Percentiles rank a stretch among this genome's conserved stretches.
phyloP scores from a whole-genome alignment of 1,140 invertebrate species.

The Halotydeus destructor region DNA sequence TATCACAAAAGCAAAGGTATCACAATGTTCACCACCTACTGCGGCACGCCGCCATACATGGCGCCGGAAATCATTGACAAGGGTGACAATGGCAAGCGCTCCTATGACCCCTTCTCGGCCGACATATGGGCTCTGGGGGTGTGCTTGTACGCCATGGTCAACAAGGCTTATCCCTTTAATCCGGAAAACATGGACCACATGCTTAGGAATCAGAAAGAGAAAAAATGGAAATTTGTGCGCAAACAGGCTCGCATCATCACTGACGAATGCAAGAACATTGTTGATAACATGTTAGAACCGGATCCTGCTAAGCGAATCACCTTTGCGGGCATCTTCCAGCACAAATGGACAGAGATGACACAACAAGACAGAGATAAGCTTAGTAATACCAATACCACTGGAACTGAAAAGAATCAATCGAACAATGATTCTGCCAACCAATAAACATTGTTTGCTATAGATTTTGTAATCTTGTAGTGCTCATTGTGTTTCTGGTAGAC shows the following conservation, averaged over 20 bases:
- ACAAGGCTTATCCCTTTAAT: constrained; percentile 24
- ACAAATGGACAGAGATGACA: constrained; percentile 14
- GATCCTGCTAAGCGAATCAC: constrained; percentile 45
- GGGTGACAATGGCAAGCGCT: constrained; percentile 7
- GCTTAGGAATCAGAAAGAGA: constrained; percentile 8
- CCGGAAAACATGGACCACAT: constrained; percentile 7
- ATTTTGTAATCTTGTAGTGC: too few relatives aligned
- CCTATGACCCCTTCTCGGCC: constrained; percentile 18
- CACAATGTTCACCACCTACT: constrained; percentile 15
- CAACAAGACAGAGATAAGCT: too few relatives aligned
- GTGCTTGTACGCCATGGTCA: constrained; percentile 20
- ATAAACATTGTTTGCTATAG: too few relatives aligned
- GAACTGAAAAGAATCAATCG: too few relatives aligned
- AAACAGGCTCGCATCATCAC: background rate
- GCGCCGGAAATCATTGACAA: constrained; percentile 19
- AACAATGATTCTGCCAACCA: too few relatives aligned
- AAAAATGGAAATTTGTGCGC: constrained; percentile 9
- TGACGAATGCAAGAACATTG: constrained; percentile 39
- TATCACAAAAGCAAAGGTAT: constrained; percentile 4
- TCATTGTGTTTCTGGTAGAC: too few relatives aligned
- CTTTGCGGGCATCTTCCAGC: constrained; percentile 28
- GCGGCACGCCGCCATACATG: constrained; percentile 20
- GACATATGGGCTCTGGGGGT: constrained; percentile 21
- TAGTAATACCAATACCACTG: too few relatives aligned
- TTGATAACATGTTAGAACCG: constrained; percentile 51